phyloP scores from a whole-genome alignment of 2,113 vertebrate genomes.

The Dipodomys spectabilis region DNA sequence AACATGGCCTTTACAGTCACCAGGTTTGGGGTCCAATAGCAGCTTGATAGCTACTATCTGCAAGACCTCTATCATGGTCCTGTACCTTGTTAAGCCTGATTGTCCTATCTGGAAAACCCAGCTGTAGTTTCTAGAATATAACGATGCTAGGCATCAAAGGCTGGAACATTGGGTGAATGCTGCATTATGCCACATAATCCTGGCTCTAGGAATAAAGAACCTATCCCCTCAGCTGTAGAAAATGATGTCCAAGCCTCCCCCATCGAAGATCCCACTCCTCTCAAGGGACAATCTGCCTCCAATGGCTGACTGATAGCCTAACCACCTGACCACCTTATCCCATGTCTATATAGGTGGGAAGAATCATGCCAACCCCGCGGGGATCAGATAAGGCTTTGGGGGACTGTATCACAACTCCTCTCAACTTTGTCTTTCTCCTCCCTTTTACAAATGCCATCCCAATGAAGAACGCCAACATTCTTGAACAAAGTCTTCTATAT shows the following conservation, averaged over 20 bases:
- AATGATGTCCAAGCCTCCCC: neutral
- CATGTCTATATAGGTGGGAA: neutral
- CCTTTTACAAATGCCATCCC: neutral
- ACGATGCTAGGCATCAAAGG: neutral
- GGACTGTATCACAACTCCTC: neutral
- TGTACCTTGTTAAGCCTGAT: neutral
- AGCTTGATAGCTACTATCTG: neutral
- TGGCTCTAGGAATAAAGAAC: neutral
- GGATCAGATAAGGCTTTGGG: neutral
- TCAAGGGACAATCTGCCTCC: neutral
- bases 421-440: neutral
- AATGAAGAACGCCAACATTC: neutral
- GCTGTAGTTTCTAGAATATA: neutral
- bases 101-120: constrained; percentile 1
- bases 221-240: neutral
- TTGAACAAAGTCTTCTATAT: neutral
- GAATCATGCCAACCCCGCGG: neutral
- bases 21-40: neutral
- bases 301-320: neutral
- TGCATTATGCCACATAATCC: neutral
- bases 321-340: neutral
- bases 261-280: neutral
- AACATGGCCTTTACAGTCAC: constrained; percentile 8
- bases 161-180: neutral
- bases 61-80: neutral